These are phyloP conservation scores for Cercopithecus mona DNA, from an alignment of 2,113 vertebrate genomes.

Conservation along the genomic window DNA sequence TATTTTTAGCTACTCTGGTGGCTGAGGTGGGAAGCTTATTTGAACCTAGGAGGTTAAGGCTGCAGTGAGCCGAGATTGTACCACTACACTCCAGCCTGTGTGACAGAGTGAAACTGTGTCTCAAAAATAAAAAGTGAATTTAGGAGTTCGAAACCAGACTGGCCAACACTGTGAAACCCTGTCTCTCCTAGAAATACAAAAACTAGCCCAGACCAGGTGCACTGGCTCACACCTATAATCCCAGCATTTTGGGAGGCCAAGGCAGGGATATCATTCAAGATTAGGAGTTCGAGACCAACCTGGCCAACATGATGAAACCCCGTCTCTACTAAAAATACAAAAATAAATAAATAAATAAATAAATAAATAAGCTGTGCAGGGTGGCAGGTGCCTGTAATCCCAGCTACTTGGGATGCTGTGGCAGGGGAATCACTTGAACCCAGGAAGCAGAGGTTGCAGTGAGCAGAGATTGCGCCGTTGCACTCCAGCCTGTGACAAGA, in stretches of 20 bases:
- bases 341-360: too few relatives aligned
- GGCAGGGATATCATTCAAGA: background rate
- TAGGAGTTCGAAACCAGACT: too few relatives aligned
- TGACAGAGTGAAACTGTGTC: too few relatives aligned
- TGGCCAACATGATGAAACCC: background rate
- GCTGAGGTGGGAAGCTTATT: too few relatives aligned
- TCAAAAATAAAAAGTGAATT: too few relatives aligned
- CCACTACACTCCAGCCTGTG: too few relatives aligned
- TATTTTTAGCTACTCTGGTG: too few relatives aligned
- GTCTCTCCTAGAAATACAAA: too few relatives aligned
- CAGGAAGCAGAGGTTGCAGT: background rate
- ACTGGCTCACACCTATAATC: background rate
- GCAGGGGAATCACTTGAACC: background rate
- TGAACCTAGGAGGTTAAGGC: too few relatives aligned
- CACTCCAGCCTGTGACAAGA: background rate
- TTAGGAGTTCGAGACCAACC: background rate
- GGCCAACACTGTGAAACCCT: too few relatives aligned
- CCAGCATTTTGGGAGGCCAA: background rate
- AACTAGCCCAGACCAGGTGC: too few relatives aligned
- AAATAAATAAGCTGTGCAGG: background rate
- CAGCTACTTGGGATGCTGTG: background rate
- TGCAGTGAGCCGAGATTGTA: too few relatives aligned
- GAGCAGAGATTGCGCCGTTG: rapidly evolving
- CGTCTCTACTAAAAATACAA: background rate
- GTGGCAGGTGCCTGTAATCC: background rate